These are phyloP conservation scores for Aquatica leii DNA, from an alignment of 2,888 invertebrate genomes.

Conservation along the genomic window DNA sequence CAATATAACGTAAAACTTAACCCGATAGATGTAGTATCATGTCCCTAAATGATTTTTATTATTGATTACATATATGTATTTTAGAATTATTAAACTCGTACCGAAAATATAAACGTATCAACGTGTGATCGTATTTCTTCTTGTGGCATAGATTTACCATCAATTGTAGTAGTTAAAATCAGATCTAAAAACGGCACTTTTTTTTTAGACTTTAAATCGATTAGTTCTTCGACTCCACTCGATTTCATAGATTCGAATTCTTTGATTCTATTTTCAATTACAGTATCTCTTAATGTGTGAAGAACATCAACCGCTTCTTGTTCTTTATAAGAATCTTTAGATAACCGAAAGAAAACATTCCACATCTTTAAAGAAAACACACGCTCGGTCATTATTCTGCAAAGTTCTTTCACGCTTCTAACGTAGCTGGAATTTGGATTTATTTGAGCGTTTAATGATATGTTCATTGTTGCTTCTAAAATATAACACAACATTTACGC, in stretches of 20 bases:
- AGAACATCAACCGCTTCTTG: no score
- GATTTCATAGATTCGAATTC: not conserved
- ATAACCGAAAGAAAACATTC: no score
- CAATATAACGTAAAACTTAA: constrained; percentile 61
- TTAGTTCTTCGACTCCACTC: no score
- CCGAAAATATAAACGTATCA: constrained; percentile 8
- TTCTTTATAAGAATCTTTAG: no score
- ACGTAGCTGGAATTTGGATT: constrained; percentile 76
- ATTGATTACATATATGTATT: not conserved
- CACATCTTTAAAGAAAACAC: constrained; percentile 37
- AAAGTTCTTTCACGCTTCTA: constrained; percentile 69
- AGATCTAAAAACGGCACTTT: constrained; percentile 6
- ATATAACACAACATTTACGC: not conserved
- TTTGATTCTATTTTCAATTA: not conserved
- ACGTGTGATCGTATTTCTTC: not conserved
- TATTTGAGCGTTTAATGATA: constrained; percentile 74
- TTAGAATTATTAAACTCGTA: not conserved
- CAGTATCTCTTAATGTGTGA: no score
- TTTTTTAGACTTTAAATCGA: not conserved
- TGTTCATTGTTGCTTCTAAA: constrained; percentile 67
- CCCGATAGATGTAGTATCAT: constrained; percentile 62
- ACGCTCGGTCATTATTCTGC: constrained; percentile 48
- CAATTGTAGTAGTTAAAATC: not conserved
- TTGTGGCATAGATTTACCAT: not conserved
- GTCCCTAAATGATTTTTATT: constrained; percentile 53